Evolutionary conservation across 2,797 vertebrate genomes (phyloP).

Genomic region (Poeciliopsis presidionis): DNA sequence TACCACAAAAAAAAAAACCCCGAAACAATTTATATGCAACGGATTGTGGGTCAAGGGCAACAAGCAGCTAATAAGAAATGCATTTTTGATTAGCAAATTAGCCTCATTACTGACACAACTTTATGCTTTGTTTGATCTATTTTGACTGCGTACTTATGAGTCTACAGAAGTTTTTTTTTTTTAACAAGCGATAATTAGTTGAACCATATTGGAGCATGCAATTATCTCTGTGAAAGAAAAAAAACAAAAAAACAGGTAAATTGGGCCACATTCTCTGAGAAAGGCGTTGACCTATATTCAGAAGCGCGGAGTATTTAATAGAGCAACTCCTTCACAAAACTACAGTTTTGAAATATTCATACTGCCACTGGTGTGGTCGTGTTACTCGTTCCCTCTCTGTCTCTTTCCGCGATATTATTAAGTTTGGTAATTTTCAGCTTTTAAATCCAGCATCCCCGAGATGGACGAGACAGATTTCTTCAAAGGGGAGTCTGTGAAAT

Average conservation of each 20-base stretch:
- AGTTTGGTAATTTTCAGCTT: conserved; percentile 44
- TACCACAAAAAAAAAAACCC: conserved; percentile 13
- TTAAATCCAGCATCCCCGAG: conserved; percentile 30
- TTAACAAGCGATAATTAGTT: conserved; percentile 69
- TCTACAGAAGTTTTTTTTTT: conserved; percentile 39
- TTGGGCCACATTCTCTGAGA: conserved; percentile 62
- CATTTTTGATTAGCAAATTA: conserved; percentile 61
- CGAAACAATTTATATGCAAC: neutral
- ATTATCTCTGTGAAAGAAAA: conserved; percentile 31
- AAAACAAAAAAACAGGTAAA: conserved; percentile 59
- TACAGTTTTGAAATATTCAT: conserved; percentile 61
- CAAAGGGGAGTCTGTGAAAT: conserved; percentile 37
- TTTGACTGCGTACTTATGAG: conserved; percentile 59
- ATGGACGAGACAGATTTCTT: conserved; percentile 44
- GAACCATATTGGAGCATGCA: conserved; percentile 48
- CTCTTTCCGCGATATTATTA: conserved; percentile 26
- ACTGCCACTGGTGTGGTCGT: neutral
- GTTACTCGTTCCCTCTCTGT: conserved; percentile 18
- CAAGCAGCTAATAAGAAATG: conserved; percentile 46
- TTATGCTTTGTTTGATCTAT: conserved; percentile 65
- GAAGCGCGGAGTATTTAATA: conserved; percentile 31
- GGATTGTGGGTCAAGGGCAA: conserved; percentile 42
- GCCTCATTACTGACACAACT: conserved; percentile 59
- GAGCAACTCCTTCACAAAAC: conserved; percentile 46
- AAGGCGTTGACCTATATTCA: conserved; percentile 72